Base-by-base conservation (phyloP, 1,140 invertebrate species). In the Drosophila saltans region DNA sequence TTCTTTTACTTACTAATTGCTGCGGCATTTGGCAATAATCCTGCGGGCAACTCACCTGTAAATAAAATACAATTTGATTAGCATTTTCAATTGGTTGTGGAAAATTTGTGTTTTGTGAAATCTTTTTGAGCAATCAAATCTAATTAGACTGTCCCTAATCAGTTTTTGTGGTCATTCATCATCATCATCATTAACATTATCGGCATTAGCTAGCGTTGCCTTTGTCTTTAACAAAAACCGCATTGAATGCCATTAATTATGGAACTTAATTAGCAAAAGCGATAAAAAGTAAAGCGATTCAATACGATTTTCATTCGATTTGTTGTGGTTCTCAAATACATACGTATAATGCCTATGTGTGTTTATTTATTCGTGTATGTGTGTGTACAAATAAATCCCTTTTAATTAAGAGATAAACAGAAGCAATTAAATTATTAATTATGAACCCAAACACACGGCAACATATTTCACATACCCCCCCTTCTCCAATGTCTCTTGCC, bases 341-440 rank as follows among this genome's bases (percentile, higher is more conserved):
- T 52, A 3, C 2, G 1, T 52, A 10, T 58, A 39, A 58, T 30
- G 28, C 28, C 10, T 48, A 59, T 52, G 36, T 33, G 55, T 66
- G 9, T 66, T 3, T 56, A 16, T 9, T 21, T 58, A 11, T 36
- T 3, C 55, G 36, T 68, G 40, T 66, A 28, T 55, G 10, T 21
- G 45, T 81, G 67, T 85, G 83, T 65, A 74, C 80, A 81, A 90
- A 90, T 88, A 91, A 91, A 91, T 91, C 88, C 89, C 83, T 84
- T 88, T 89, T 91, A 91, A 91, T 91, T 91, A 91, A 91, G 75
- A 91, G 88, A 91, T 91, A 91, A 91, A 91, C 83, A 91, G 83
- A 81, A 91, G 89, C 88, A 91, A 91, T 91, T 91, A 91, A 89
- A 88, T 89, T 91, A 91, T 91, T 91, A 91, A 89, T 91, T 88